phyloP scores from a whole-genome alignment of 1,140 invertebrate genomes.

The Charaxes varanes region DNA sequence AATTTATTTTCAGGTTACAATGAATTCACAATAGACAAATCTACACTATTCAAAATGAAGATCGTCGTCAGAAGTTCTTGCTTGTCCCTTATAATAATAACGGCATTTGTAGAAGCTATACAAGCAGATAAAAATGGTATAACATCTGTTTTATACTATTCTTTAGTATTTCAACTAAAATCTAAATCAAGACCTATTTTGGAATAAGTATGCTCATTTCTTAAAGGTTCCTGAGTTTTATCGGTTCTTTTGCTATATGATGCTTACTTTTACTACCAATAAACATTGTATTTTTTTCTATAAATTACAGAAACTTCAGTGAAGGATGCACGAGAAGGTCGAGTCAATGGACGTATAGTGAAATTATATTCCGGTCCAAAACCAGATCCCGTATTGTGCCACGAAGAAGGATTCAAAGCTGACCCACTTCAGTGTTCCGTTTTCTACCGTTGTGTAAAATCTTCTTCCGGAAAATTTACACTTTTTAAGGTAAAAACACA shows the following conservation, averaged over 20 bases:
- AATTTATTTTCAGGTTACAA: too few relatives aligned
- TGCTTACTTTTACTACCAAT: too few relatives aligned
- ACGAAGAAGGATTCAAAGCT: conserved; percentile 78
- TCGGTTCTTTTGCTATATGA: too few relatives aligned
- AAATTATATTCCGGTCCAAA: conserved; percentile 50
- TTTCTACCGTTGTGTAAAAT: conserved; percentile 75
- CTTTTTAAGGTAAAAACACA: conserved; percentile 52
- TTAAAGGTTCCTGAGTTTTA: too few relatives aligned
- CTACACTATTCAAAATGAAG: conserved; percentile 8
- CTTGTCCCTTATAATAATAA: conserved; percentile 7
- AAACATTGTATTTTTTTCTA: not conserved
- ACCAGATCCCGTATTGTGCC: conserved; percentile 46
- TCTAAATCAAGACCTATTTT: too few relatives aligned
- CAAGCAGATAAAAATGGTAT: conserved; percentile 18
- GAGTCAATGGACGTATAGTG: conserved; percentile 42
- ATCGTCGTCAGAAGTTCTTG: conserved; percentile 8
- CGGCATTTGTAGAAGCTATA: conserved; percentile 10
- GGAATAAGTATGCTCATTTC: too few relatives aligned
- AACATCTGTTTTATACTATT: not conserved
- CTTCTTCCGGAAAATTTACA: conserved; percentile 57
- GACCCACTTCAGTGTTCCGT: conserved; percentile 76
- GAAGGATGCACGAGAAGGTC: conserved; percentile 21
- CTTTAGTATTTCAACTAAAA: too few relatives aligned
- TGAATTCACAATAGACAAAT: too few relatives aligned
- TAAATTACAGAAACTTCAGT: conserved; percentile 28